Conservation (phyloP, 2,797 vertebrate species). For the Nyctalus aviator region DNA sequence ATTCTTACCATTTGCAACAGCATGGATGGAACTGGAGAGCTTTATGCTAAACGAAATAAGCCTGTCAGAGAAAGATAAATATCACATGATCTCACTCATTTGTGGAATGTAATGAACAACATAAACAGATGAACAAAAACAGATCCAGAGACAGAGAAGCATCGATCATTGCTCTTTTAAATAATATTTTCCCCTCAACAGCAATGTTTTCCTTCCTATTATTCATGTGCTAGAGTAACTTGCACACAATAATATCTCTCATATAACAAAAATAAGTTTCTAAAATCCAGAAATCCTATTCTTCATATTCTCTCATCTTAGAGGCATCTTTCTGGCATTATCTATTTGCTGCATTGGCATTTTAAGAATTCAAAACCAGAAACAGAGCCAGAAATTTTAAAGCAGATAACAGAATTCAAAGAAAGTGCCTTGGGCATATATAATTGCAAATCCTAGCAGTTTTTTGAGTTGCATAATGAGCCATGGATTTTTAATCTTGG, state of each 20-base stretch:
- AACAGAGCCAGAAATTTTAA: slow-evolving; percentile 73
- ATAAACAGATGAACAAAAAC: too few relatives aligned
- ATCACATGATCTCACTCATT: too few relatives aligned
- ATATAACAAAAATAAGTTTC: slow-evolving; percentile 61
- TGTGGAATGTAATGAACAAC: too few relatives aligned
- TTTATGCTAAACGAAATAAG: too few relatives aligned
- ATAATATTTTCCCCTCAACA: not conserved
- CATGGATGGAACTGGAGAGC: too few relatives aligned
- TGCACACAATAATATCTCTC: slow-evolving; percentile 51
- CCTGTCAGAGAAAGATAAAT: too few relatives aligned
- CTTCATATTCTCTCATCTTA: slow-evolving; percentile 48
- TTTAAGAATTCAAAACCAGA: slow-evolving; percentile 76
- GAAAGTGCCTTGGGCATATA: slow-evolving; percentile 61
- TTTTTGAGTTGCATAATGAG: slow-evolving; percentile 70
- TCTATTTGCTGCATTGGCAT: slow-evolving; percentile 65
- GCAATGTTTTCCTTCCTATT: slow-evolving; percentile 48
- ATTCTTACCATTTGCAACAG: too few relatives aligned
- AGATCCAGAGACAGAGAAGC: too few relatives aligned
- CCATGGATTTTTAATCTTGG: slow-evolving; percentile 71
- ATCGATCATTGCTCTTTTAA: not conserved
- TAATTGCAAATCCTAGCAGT: slow-evolving; percentile 68
- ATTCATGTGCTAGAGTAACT: slow-evolving; percentile 46
- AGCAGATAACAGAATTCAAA: slow-evolving; percentile 74
- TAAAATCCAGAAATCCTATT: slow-evolving; percentile 56
- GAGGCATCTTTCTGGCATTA: slow-evolving; percentile 62